Base-by-base conservation (phyloP, 2,888 invertebrate genomes). In the Scaptomyza flava region DNA sequence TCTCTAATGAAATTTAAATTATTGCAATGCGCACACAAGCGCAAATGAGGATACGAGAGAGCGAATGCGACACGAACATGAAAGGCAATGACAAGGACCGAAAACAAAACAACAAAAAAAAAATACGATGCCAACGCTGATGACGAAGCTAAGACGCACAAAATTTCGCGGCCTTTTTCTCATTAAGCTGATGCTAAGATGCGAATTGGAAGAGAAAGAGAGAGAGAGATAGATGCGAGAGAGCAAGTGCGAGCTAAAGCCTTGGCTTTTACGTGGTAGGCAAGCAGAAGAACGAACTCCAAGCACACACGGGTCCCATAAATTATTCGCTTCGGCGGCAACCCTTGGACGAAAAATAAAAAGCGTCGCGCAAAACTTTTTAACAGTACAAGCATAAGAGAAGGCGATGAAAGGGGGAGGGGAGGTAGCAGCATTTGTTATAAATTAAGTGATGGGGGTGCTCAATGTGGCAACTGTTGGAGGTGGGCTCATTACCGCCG, bases 401-500 rank as follows among this genome's bases (percentile, higher is more conserved):
- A 38, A 14, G 38, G 38, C 38, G 38, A 14, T 8, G 14, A 36
- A 14, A 38, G 14, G 14, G 38, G 14, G 14, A 14, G 14, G 0
- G 6, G 59, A 12, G 6, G 34, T n/a, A 36, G 69, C 63, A 63
- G 76, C 82, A 84, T 85, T 85, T 85, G 80, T 82, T 87, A 78
- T 82, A 87, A 84, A 84, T 87, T 84, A 85, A 82, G 80, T 82
- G 85, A 87, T 85, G 84, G 84, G 87, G 88, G 80, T 84, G 74
- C 74, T 63, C 82, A 64, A 60, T 76, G 53, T 64, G 72, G 63
- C 47, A 58, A 61, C n/a, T 33, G 14, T 50, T 63, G 61, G 66
- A 65, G 69, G 56, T 75, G 72, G 66, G 77, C 66, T 70, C 72
- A 69, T 82, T 86, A 80, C 69, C 68, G 51, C 69, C 68, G 51